Base-by-base conservation (phyloP, 1,140 invertebrate genomes). In the Asobara japonica region DNA sequence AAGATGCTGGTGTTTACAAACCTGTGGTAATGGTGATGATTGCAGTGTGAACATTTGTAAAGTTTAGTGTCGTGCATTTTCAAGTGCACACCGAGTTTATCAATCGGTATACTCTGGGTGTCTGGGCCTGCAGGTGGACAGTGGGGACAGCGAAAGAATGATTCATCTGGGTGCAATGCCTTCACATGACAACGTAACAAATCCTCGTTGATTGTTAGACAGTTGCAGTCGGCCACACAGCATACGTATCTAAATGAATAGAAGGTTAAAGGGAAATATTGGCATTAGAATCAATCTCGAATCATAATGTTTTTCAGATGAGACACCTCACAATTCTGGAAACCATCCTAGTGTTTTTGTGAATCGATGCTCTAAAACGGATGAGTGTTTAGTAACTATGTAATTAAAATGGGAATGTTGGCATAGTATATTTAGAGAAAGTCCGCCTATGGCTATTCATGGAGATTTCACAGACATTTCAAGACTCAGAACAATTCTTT, bases 161-260 rank as follows among this genome's bases (percentile, higher is more conserved):
- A 74, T 78, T 90, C 87, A 73, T 92, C 83, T 7, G 88, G 87
- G 78, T 95, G 94, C 29, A 94, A 82, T 1, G 92, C 90, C 74
- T 91, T 91, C 81, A 94, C 89, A 80, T 95, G 94, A 81, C 89
- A 89, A 33, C 91, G 88, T 27, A 94, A 86, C 89, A 93, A 93
- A 2, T 85, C 87, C 77, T 94, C 93, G 78, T 93, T 91, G 0
- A 92, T 88, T 1, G 92, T 93, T 66, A 93, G 88, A 79, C 94
- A 94, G 71, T 89, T 89, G 78, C 94, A 95, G 72, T 87, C 89
- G 16, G 87, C 81, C 0, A 92, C 91, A 11, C 92, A 91, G 80
- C 94, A 95, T 0, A 92, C 90, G 77, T 90, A 92, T 69, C 89
- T 86, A 74, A 5, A 62, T 56, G n/a, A n/a, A 30, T 30, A 25